Evolutionary conservation across 1,140 invertebrate genomes (phyloP).

Genomic region (Medauroidea extradentata): DNA sequence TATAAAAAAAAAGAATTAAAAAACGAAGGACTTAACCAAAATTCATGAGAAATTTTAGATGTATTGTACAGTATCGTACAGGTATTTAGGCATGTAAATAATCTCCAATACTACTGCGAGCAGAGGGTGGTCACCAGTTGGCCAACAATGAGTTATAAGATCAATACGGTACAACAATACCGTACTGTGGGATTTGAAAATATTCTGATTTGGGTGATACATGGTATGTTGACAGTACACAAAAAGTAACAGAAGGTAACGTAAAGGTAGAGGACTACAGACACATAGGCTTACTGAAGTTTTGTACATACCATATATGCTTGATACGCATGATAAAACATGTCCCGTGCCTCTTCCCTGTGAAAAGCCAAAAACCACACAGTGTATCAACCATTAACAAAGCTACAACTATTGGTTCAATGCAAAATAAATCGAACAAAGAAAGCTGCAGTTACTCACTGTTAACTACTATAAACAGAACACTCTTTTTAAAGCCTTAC

Average conservation of each 20-base stretch:
- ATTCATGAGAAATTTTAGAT: too few relatives aligned
- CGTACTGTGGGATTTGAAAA: neutral
- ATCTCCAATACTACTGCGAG: too few relatives aligned
- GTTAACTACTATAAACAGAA: too few relatives aligned
- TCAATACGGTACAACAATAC: neutral
- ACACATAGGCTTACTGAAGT: neutral
- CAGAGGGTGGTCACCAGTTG: neutral
- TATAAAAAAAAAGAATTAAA: too few relatives aligned
- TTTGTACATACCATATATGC: conserved; percentile 78
- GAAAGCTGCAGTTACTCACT: neutral
- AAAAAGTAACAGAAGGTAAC: neutral
- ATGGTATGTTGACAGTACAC: too few relatives aligned
- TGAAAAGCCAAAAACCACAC: conserved; percentile 31
- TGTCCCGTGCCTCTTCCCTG: conserved; percentile 82
- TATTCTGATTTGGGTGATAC: too few relatives aligned
- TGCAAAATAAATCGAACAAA: neutral
- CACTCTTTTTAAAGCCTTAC: too few relatives aligned
- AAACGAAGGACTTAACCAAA: too few relatives aligned
- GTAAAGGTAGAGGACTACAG: neutral
- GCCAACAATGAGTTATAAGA: neutral
- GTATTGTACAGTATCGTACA: too few relatives aligned
- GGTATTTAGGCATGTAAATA: too few relatives aligned
- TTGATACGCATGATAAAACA: conserved; percentile 97
- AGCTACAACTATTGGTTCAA: neutral
- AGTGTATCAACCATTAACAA: conserved; percentile 7